phyloP scores from a whole-genome alignment of 2,113 vertebrate genomes.

The Brevimyrus niger region DNA sequence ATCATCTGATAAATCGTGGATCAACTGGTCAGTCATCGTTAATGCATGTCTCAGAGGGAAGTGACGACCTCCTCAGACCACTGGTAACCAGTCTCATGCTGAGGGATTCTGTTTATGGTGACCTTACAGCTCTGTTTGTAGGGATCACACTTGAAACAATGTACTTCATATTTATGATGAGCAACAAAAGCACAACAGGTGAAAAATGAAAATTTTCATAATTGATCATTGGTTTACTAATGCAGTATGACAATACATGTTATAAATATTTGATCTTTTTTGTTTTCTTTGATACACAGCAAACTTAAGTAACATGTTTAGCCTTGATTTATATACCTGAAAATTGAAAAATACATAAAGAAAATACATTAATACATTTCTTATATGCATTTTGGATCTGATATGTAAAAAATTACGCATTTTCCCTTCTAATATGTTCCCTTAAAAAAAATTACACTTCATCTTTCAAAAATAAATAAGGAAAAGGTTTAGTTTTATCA shows the following conservation, averaged over 20 bases:
- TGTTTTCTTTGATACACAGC: not conserved
- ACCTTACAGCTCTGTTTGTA: not conserved
- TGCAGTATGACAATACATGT: not conserved
- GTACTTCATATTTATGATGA: not conserved
- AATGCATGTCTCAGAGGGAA: not conserved
- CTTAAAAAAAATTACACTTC: not conserved
- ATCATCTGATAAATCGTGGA: not conserved
- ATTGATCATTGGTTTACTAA: not conserved
- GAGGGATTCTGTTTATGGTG: not conserved
- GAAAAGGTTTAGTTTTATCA: not conserved
- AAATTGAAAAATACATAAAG: not conserved
- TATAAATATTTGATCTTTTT: not conserved
- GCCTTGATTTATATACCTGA: not conserved
- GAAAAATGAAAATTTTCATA: not conserved
- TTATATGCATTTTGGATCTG: not conserved
- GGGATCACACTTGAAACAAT: not conserved
- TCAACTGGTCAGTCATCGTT: not conserved
- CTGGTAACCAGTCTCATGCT: not conserved
- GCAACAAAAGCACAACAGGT: not conserved
- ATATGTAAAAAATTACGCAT: not conserved
- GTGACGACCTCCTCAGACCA: not conserved
- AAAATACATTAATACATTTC: slow-evolving; percentile 1
- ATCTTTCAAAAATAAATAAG: slow-evolving; percentile 10
- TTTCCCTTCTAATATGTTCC: slow-evolving; percentile 1
- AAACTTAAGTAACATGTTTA: not conserved